Evolutionary conservation across 2,113 vertebrate genomes (phyloP).

Genomic region (Meriones unguiculatus): DNA sequence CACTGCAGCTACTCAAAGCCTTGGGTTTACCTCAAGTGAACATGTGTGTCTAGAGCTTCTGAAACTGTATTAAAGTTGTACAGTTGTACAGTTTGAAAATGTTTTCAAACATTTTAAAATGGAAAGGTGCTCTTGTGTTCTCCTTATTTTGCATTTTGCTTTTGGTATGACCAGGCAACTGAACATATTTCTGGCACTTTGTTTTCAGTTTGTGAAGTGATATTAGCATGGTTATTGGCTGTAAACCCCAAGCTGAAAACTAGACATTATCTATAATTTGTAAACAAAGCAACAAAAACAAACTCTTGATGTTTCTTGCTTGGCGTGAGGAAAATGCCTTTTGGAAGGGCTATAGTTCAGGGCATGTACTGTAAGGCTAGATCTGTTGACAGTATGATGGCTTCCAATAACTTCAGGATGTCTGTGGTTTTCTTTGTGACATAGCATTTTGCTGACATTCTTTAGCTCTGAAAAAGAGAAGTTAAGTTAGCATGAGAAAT

Average conservation of each 20-base stretch:
- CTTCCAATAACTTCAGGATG: not conserved
- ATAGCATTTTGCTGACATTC: not conserved
- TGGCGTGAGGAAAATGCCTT: not conserved
- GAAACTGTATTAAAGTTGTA: not conserved
- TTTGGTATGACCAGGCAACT: not conserved
- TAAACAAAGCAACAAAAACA: not conserved
- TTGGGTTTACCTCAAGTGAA: not conserved
- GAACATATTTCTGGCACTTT: not conserved
- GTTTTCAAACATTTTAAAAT: not conserved
- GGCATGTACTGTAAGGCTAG: not conserved
- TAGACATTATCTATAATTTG: not conserved
- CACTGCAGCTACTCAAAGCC: not conserved
- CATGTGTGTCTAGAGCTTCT: not conserved
- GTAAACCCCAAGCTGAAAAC: not conserved
- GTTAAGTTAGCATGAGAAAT: not conserved
- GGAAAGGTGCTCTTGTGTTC: not conserved
- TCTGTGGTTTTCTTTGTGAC: not conserved
- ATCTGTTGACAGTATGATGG: not conserved
- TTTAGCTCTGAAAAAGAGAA: not conserved
- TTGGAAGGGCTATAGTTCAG: not conserved
- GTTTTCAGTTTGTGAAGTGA: not conserved
- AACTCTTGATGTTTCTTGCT: not conserved
- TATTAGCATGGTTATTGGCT: not conserved
- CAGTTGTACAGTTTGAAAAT: not conserved
- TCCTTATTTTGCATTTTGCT: not conserved